These are phyloP conservation scores for Nephotettix cincticeps DNA, from an alignment of 1,140 invertebrate genomes.

Conservation along the genomic window DNA sequence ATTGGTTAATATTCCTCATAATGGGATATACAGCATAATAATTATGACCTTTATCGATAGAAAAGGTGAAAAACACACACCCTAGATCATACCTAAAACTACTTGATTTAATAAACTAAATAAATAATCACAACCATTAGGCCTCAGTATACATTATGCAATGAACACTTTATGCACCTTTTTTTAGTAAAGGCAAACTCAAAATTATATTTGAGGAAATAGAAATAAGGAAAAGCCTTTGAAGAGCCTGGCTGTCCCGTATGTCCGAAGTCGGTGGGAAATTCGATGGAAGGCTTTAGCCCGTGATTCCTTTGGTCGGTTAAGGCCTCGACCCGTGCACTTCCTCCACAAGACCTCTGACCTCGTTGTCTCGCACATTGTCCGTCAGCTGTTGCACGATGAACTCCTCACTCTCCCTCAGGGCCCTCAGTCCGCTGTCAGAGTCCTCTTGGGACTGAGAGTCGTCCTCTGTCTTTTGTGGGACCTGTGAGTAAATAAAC, in stretches of 20 bases:
- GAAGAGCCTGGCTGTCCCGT: neutral
- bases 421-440: neutral
- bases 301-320: too few species aligned
- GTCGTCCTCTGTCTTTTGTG: neutral
- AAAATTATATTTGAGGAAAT: too few species aligned
- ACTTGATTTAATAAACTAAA: neutral
- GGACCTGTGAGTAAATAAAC: neutral
- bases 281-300: too few species aligned
- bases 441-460: neutral
- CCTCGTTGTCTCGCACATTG: constrained; percentile 6
- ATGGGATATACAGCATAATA: too few species aligned
- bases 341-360: neutral
- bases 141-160: neutral
- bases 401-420: constrained; percentile 4
- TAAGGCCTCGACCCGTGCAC: neutral
- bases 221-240: too few species aligned
- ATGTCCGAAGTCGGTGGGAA: neutral
- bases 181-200: too few species aligned
- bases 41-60: too few species aligned
- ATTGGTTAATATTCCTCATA: too few species aligned
- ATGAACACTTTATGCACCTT: too few species aligned
- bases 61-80: too few species aligned
- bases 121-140: constrained; percentile 10
- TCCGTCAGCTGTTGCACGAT: neutral
- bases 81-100: too few species aligned